phyloP scores from a whole-genome alignment of 1,140 invertebrate genomes.

The Microvelia longipes region DNA sequence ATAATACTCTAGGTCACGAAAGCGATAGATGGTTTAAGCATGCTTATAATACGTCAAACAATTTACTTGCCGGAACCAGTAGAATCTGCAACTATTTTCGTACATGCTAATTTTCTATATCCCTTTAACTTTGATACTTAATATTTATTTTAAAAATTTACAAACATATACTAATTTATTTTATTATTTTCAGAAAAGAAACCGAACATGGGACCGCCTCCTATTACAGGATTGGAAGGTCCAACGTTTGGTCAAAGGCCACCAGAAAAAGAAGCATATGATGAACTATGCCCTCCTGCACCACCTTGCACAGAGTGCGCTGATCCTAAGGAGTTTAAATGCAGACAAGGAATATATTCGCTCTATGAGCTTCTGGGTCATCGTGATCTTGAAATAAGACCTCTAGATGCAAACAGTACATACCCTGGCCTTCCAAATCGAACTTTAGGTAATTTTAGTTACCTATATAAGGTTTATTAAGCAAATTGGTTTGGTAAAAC shows the following conservation, averaged over 20 bases:
- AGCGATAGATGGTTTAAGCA: no score
- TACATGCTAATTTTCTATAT: no score
- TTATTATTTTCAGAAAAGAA: slow-evolving; percentile 28
- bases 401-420: slow-evolving; percentile 36
- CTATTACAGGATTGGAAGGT: slow-evolving; percentile 20
- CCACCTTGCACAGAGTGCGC: slow-evolving; percentile 40
- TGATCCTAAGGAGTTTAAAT: slow-evolving; percentile 35
- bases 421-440: slow-evolving; percentile 40
- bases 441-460: slow-evolving; percentile 34
- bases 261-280: slow-evolving; percentile 28
- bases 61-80: no score
- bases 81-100: no score
- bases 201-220: slow-evolving; percentile 31
- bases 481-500: background rate
- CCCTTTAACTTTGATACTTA: no score
- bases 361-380: slow-evolving; percentile 34
- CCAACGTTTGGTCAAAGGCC: slow-evolving; percentile 26
- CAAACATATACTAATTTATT: background rate
- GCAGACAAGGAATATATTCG: slow-evolving; percentile 40
- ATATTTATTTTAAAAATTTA: no score
- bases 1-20: no score
- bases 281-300: slow-evolving; percentile 45
- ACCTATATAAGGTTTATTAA: background rate
- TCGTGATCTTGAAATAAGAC: slow-evolving; percentile 37
- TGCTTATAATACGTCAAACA: no score